These are phyloP conservation scores for Podilymbus podiceps DNA, from an alignment of 2,113 vertebrate genomes.

Conservation along the genomic window DNA sequence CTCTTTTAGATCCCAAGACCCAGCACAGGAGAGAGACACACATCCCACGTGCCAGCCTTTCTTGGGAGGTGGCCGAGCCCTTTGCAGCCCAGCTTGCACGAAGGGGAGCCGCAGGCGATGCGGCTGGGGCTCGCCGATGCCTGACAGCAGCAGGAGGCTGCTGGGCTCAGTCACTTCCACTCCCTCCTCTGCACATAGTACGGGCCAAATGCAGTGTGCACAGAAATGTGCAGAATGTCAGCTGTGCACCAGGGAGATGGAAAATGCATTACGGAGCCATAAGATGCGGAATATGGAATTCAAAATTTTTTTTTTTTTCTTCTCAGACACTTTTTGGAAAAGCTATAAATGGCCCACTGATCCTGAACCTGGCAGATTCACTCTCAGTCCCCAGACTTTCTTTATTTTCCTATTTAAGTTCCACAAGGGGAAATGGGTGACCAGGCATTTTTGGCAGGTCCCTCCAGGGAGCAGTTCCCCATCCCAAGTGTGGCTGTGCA, in stretches of 20 bases:
- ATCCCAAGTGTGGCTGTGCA: rapidly evolving
- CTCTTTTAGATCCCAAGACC: not conserved
- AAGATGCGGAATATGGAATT: not conserved
- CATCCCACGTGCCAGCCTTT: not conserved
- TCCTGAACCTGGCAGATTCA: not conserved
- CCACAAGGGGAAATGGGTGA: not conserved
- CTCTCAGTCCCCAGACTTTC: not conserved
- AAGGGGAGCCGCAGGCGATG: rapidly evolving
- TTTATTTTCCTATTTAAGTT: not conserved
- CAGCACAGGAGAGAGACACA: not conserved
- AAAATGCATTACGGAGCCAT: not conserved
- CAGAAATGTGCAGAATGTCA: conserved; percentile 33
- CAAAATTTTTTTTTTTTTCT: not conserved
- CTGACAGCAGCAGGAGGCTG: not conserved
- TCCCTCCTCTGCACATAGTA: not conserved
- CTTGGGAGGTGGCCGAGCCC: not conserved
- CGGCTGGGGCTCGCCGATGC: not conserved
- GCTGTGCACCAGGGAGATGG: not conserved
- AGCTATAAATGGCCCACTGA: not conserved
- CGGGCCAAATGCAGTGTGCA: not conserved
- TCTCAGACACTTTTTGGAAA: not conserved
- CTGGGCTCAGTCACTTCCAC: not conserved
- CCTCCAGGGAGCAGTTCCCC: not conserved
- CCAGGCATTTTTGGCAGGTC: not conserved
- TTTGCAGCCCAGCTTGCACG: rapidly evolving